Percentiles rank a stretch among this genome's conserved stretches.
These are phyloP conservation scores for Leiothrix lutea DNA, from an alignment of 2,113 vertebrate species.

Conservation along the genomic window DNA sequence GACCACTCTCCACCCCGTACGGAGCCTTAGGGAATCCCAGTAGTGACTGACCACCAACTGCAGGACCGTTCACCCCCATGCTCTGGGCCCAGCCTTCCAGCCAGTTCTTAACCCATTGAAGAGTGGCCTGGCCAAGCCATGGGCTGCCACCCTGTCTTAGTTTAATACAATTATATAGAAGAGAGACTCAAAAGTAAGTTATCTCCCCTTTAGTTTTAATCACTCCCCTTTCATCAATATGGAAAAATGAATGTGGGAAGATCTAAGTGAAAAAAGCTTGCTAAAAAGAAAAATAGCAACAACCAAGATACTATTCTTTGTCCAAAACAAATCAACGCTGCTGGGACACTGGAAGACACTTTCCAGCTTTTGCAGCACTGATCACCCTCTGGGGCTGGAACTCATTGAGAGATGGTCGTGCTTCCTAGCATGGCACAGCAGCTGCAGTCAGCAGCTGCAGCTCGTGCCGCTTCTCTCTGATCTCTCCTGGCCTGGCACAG, in stretches of 20 bases:
- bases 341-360: background rate
- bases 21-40: background rate
- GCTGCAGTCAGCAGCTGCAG: rapidly evolving
- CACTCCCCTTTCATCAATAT: background rate
- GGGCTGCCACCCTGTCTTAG: background rate
- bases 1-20: background rate
- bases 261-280: background rate
- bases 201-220: background rate
- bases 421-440: background rate
- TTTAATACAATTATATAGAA: background rate
- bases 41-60: background rate
- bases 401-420: rapidly evolving
- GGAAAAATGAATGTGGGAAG: background rate
- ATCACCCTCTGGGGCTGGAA: background rate
- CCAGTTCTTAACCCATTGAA: no score
- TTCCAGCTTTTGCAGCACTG: background rate
- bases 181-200: background rate
- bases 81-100: background rate
- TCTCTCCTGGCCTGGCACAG: rapidly evolving
- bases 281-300: background rate
- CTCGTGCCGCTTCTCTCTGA: background rate
- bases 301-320: background rate
- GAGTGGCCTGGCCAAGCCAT: background rate
- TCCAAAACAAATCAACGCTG: background rate
- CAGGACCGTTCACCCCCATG: rapidly evolving